These are phyloP conservation scores for Dryobotodes eremita DNA, from an alignment of 2,888 invertebrate species.

Conservation along the genomic window DNA sequence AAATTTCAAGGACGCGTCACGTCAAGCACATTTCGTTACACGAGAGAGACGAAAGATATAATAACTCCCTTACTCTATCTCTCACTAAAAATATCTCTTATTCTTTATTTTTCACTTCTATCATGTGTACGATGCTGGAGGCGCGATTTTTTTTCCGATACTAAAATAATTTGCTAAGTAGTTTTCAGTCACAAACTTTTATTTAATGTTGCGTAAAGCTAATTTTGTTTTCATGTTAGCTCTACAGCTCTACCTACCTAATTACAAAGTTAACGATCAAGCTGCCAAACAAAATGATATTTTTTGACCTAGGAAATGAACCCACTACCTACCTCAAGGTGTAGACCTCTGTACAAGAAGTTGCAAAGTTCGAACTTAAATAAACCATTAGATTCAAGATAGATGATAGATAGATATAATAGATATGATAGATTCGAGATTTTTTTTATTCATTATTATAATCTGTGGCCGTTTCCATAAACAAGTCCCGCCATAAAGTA, in stretches of 20 bases:
- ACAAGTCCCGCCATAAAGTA: conserved; percentile 55
- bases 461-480: conserved; percentile 45
- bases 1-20: background rate
- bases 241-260: no score
- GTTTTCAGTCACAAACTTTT: background rate
- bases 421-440: no score
- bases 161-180: background rate
- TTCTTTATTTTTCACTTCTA: background rate
- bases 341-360: background rate
- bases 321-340: background rate
- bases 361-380: background rate
- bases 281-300: background rate
- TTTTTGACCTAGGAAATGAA: background rate
- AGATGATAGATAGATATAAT: no score
- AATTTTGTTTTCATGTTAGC: background rate
- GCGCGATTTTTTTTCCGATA: background rate
- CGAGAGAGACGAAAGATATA: background rate
- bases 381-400: conserved; percentile 18
- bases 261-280: background rate
- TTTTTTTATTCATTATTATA: conserved; percentile 42
- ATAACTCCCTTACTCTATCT: background rate
- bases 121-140: background rate
- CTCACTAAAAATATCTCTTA: background rate
- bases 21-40: background rate
- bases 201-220: no score